These are phyloP conservation scores for Alethe castanea DNA, from an alignment of 2,113 vertebrate species.

Conservation along the genomic window DNA sequence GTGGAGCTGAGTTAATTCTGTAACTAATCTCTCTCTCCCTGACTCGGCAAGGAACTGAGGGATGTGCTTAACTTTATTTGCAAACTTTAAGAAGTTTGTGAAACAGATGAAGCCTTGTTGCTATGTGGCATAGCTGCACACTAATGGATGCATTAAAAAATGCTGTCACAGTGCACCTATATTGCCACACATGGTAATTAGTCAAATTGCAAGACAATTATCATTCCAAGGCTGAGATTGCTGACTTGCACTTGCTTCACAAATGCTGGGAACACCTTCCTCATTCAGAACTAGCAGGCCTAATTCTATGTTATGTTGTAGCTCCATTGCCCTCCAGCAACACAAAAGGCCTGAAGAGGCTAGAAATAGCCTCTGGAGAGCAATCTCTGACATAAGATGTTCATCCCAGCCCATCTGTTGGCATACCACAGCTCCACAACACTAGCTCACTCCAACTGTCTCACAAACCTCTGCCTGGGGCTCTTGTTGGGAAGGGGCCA, in stretches of 20 bases:
- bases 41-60: neutral
- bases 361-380: constrained; percentile 30
- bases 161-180: neutral
- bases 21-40: neutral
- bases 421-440: neutral
- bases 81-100: neutral
- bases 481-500: neutral
- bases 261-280: constrained; percentile 23
- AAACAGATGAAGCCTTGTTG: neutral
- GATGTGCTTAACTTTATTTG: neutral
- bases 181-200: constrained; percentile 46
- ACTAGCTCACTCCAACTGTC: neutral
- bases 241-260: constrained; percentile 1
- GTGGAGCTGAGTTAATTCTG: neutral
- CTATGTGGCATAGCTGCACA: neutral
- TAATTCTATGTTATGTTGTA: neutral
- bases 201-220: constrained; percentile 43
- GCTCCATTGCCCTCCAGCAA: neutral
- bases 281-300: neutral
- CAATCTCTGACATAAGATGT: neutral
- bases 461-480: neutral
- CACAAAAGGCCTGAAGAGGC: neutral
- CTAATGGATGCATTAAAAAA: constrained; percentile 1
- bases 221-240: neutral
- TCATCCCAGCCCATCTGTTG: constrained; percentile 40